Evolutionary conservation across 2,797 vertebrate species (phyloP).

Genomic region (Tinamus major): DNA sequence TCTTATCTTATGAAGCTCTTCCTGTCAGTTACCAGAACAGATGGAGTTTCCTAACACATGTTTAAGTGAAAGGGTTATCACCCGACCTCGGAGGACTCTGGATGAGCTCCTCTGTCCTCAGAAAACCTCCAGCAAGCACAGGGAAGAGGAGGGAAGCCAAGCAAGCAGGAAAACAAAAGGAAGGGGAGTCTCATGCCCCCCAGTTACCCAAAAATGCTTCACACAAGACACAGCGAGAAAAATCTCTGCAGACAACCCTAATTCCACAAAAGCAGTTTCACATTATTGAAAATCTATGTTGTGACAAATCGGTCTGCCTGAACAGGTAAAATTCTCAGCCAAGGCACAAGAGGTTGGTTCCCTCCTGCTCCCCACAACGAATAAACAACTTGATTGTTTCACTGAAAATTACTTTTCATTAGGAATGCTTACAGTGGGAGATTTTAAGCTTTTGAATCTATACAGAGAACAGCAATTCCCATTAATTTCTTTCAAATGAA

Average conservation of each 20-base stretch:
- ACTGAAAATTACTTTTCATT: neutral
- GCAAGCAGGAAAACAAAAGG: neutral
- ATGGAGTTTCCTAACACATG: neutral
- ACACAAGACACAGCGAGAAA: neutral
- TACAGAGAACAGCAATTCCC: neutral
- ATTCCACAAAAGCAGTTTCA: neutral
- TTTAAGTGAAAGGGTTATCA: neutral
- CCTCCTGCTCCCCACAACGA: neutral
- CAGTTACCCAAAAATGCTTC: neutral
- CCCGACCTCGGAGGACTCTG: neutral
- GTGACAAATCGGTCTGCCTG: neutral
- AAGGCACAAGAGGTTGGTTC: accelerated
- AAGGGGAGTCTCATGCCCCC: neutral
- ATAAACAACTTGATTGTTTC: slow-evolving; percentile 23
- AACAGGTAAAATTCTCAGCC: neutral
- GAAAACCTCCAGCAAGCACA: neutral
- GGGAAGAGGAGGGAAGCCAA: neutral
- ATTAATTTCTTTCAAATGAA: neutral
- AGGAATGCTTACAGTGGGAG: neutral
- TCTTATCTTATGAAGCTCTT: neutral
- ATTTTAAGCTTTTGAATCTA: neutral
- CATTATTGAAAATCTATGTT: slow-evolving; percentile 51
- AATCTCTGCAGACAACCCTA: neutral
- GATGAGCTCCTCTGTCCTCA: neutral
- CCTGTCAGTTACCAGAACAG: slow-evolving; percentile 8